Evolutionary conservation across 2,797 vertebrate genomes (phyloP).

Genomic region (Cryptoprocta ferox): DNA sequence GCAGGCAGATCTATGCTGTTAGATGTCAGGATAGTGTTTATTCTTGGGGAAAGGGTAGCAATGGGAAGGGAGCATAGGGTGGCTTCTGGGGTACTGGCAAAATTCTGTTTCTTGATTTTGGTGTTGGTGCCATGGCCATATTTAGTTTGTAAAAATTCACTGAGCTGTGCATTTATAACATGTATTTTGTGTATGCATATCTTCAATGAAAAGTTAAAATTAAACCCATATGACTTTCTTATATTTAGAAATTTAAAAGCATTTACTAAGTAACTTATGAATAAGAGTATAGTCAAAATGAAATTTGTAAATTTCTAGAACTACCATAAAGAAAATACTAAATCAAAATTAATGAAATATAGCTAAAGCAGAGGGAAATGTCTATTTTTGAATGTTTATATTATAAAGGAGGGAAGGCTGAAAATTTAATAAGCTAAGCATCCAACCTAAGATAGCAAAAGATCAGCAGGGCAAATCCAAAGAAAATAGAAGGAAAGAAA

Average conservation of each 20-base stretch:
- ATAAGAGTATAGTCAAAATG: conserved; percentile 16
- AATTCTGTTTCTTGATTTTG: conserved; percentile 42
- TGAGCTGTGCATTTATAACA: conserved; percentile 13
- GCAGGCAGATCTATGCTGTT: background rate
- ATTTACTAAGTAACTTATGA: conserved; percentile 44
- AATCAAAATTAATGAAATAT: conserved; percentile 21
- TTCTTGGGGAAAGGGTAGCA: background rate
- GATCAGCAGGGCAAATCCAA: conserved; percentile 17
- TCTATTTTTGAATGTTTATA: conserved; percentile 35
- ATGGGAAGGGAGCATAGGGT: background rate
- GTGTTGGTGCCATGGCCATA: conserved; percentile 38
- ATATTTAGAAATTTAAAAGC: conserved; percentile 39
- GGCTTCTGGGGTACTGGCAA: background rate
- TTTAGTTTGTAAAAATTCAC: conserved; percentile 38
- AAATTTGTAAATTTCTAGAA: conserved; percentile 51
- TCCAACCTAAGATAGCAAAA: conserved; percentile 41
- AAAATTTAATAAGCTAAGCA: conserved; percentile 38
- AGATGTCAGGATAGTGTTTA: conserved; percentile 1
- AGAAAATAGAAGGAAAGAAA: conserved; percentile 50
- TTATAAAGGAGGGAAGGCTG: conserved; percentile 3
- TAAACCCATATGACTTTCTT: background rate
- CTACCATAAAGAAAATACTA: background rate
- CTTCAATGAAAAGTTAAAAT: conserved; percentile 61
- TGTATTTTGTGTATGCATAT: background rate
- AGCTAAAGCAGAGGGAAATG: conserved; percentile 32